Base-by-base conservation (phyloP, 2,797 vertebrate genomes). In the Malacoctenus gilli region DNA sequence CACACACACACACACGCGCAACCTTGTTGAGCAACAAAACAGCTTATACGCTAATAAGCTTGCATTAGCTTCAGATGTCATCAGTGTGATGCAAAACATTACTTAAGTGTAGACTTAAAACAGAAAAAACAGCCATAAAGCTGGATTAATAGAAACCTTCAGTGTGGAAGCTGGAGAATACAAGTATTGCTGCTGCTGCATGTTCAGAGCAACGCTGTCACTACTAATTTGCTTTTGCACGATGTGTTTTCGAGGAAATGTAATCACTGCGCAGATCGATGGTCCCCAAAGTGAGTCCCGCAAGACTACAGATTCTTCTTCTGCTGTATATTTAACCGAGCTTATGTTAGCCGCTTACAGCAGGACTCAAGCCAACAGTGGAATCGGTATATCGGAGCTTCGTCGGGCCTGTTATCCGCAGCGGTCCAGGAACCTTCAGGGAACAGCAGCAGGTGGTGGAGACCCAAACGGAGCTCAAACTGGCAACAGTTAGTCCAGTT, bases 181-280 rank as follows among this genome's bases (percentile, higher is more conserved):
- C 34, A 44, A 7, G 23, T 16, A 19, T 34, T 20, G 39, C 32
- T 14, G 11, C 21, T 38, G 42, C 44, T 47, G 18, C 9, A 19
- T 38, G 38, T 56, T 3, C 18, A 31, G 4, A 31, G 25, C 20
- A 32, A n/a, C 12, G 31, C 12, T 60, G 42, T 62, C 77, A 69
- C 57, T 52, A 11, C 63, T 48, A 48, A 48, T 73, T 59, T 53
- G 47, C 9, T 67, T 67, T 67, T 57, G 22, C 39, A 18, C 19
- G 52, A 56, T 37, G 35, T 48, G 50, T 72, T 57, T 59, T 50
- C 21, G 38, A 6, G 40, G 32, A 67, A 46, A 59, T 61, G 39
- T 38, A 59, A 66, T 67, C 53, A 55, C 46, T 37, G 28, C 46
- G 21, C 34, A 15, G 50, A 63, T 59, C 46, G 37, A 37, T 28